Evolutionary conservation across 2,113 vertebrate species (phyloP), one percentile per base, ranked within the genome.

Genomic region (Osmerus mordax): DNA sequence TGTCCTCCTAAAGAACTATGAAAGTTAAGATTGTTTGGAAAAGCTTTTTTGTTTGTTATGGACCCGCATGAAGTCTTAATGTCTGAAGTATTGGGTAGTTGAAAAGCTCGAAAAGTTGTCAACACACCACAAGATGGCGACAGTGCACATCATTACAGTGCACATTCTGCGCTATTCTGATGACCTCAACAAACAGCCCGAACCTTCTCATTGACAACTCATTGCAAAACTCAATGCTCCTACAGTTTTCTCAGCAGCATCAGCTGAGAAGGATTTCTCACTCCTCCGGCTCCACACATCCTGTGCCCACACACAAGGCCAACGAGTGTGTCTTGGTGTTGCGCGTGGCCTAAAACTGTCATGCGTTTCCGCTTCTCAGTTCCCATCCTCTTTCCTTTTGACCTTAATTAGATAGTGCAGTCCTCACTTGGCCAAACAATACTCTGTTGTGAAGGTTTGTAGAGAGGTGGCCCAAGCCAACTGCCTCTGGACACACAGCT

Each of bases 401-500:
- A 89, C 78, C 83, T 85, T 84, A 89, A 90, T 91, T 78, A 87
- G 81, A 79, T 79, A 81, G 71, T 83, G 11, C 81, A 81, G 76
- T 82, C 87, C 87, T 89, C 84, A 86, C 78, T 82, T 81, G 74
- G 71, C 74, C 73, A 76, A 86, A 92, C 89, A 92, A 88, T 90
- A 85, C 69, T 15, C 83, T 74, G 78, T 89, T 92, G 90, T 92
- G 32, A 58, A 81, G 70, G 65, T 54, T 61, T 73, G 78, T 86
- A 83, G 82, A 81, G 81, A 82, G 56, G 68, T 81, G 76, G 78
- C 71, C 73, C 41, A 41, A 70, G 79, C 78, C 76, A 84, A 86
- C 82, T 81, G 85, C 88, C 90, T 73, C 74, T 82, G 88, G 88
- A 89, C 81, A 88, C 81, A 78, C 88, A 89, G 89, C 88, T 89